Percentiles rank a stretch among this genome's conserved stretches.
phyloP scores from a whole-genome alignment of 2,888 invertebrate genomes.

The Apodemia duryi region DNA sequence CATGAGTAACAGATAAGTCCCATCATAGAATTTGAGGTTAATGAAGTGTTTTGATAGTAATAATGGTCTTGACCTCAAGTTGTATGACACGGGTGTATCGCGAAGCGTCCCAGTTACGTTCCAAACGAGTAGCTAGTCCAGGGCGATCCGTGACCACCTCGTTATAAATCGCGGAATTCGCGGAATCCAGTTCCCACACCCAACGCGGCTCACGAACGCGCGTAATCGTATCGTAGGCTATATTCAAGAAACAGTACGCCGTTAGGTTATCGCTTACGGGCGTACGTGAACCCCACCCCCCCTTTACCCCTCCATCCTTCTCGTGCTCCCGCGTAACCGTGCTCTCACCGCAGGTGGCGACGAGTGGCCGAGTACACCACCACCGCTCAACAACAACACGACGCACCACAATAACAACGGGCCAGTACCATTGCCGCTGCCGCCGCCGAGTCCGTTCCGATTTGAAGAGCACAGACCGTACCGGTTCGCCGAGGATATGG shows the following conservation, averaged over 20 bases:
- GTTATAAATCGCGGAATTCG: constrained; percentile 59
- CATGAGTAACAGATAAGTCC: not conserved
- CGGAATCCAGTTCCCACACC: constrained; percentile 59
- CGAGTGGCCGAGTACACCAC: constrained; percentile 72
- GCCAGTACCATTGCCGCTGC: constrained; percentile 67
- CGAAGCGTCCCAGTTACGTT: constrained; percentile 16
- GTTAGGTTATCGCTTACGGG: constrained; percentile 53
- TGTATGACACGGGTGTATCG: constrained; percentile 16
- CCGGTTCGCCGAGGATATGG: constrained; percentile 91
- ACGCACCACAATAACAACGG: constrained; percentile 78
- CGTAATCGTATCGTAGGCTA: constrained; percentile 54
- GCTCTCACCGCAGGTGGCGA: constrained; percentile 74
- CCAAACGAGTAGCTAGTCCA: constrained; percentile 56
- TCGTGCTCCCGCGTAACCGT: constrained; percentile 85
- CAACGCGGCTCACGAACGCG: constrained; percentile 62
- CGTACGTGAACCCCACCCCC: constrained; percentile 46
- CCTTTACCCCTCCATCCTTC: constrained; percentile 80
- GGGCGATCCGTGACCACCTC: constrained; percentile 48
- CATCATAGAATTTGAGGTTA: constrained; percentile 4
- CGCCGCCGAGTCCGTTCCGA: constrained; percentile 83
- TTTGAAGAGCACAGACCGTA: constrained; percentile 90
- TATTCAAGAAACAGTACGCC: constrained; percentile 47
- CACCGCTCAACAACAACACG: constrained; percentile 77
- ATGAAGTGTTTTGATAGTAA: not conserved
- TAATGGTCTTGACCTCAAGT: constrained; percentile 24